A percentile compares a stretch with the other conserved stretches of the same genome.
Conservation (phyloP, 2,888 invertebrate genomes). For the Acanthosepion esculentum region DNA sequence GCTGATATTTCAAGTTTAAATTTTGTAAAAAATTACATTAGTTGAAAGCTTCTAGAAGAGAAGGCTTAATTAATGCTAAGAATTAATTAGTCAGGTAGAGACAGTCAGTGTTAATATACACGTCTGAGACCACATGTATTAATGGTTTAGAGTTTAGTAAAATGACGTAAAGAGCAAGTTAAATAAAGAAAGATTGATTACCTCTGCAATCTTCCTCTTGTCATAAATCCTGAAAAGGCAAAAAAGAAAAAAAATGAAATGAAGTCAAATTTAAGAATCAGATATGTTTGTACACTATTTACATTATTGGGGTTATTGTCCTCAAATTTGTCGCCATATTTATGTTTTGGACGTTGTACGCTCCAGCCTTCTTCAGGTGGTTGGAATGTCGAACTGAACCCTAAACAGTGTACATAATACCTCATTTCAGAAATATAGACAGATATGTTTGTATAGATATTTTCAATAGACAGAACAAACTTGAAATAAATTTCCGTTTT, state of each 20-base stretch:
- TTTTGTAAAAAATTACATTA: not conserved
- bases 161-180: too few species aligned
- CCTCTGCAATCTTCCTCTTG: slow-evolving; percentile 70
- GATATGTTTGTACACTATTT: too few species aligned
- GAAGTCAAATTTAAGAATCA: not conserved
- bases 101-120: not conserved
- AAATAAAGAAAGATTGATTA: slow-evolving; percentile 51
- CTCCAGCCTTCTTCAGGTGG: too few species aligned
- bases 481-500: too few species aligned
- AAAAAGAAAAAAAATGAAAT: not conserved
- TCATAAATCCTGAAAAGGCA: slow-evolving; percentile 67
- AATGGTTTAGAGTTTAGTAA: not conserved
- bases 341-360: too few species aligned
- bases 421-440: too few species aligned
- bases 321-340: too few species aligned
- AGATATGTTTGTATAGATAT: too few species aligned
- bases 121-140: not conserved
- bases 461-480: too few species aligned
- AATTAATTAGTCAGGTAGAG: not conserved
- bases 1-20: not conserved
- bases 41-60: not conserved
- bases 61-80: not conserved
- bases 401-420: too few species aligned
- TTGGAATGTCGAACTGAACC: too few species aligned
- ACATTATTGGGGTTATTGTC: too few species aligned